phyloP scores from a whole-genome alignment of 2,113 vertebrate genomes.

The Alaudala cheleensis region DNA sequence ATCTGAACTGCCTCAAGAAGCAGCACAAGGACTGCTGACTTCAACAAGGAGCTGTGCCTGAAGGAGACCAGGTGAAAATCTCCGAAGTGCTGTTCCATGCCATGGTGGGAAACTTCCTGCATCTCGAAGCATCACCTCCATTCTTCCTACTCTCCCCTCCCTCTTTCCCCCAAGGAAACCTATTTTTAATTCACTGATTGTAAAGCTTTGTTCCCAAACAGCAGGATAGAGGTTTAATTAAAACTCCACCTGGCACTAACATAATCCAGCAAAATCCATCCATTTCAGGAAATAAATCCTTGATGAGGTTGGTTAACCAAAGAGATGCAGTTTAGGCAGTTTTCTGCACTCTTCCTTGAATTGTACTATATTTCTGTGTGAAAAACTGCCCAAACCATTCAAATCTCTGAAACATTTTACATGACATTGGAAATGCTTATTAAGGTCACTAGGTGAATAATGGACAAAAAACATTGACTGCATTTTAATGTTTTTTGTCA shows the following conservation, averaged over 20 bases:
- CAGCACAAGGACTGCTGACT: background rate
- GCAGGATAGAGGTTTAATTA: slow-evolving; percentile 31
- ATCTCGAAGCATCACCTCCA: background rate
- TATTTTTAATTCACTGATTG: background rate
- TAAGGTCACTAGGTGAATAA: background rate
- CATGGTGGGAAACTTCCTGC: background rate
- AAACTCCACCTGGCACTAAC: slow-evolving; percentile 7
- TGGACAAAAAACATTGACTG: background rate
- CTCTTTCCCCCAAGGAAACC: background rate
- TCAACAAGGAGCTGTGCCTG: background rate
- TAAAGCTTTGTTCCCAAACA: background rate
- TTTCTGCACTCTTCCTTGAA: background rate
- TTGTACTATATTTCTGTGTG: background rate
- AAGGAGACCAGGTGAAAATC: background rate
- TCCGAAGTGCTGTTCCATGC: background rate
- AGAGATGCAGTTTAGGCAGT: background rate
- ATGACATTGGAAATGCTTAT: background rate
- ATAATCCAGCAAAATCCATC: slow-evolving; percentile 39
- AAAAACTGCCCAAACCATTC: background rate
- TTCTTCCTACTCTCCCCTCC: background rate
- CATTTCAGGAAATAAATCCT: background rate
- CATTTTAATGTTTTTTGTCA: background rate
- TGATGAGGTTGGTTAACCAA: background rate
- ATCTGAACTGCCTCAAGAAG: background rate
- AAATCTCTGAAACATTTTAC: background rate